Evolutionary conservation across 2,113 vertebrate species (phyloP).

Genomic region (Oryzias woworae): DNA sequence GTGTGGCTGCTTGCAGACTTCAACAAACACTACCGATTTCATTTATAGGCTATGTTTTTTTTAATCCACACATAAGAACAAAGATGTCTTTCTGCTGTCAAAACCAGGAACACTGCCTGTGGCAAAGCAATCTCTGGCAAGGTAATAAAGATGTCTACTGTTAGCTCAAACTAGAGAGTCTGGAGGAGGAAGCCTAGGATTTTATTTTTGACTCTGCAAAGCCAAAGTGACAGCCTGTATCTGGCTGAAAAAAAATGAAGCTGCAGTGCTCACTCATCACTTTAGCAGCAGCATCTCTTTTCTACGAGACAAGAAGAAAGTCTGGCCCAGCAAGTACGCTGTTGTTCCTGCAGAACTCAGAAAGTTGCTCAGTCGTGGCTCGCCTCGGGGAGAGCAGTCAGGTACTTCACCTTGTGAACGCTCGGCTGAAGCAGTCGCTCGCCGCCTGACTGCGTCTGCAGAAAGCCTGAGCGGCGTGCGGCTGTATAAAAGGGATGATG

Average conservation of each 20-base stretch:
- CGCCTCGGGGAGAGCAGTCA: slow-evolving; percentile 25
- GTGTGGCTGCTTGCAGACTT: neutral
- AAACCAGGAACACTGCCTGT: slow-evolving; percentile 32
- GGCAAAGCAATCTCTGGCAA: slow-evolving; percentile 34
- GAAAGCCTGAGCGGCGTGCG: slow-evolving; percentile 23
- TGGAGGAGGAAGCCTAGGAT: slow-evolving; percentile 43
- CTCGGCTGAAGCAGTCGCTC: slow-evolving; percentile 33
- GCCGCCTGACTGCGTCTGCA: slow-evolving; percentile 30
- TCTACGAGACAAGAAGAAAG: slow-evolving; percentile 34
- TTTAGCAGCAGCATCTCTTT: slow-evolving; percentile 43
- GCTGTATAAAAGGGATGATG: slow-evolving; percentile 41
- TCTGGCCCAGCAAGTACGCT: slow-evolving; percentile 18
- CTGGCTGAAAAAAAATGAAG: slow-evolving; percentile 74
- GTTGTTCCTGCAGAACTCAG: slow-evolving; percentile 40
- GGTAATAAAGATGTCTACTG: slow-evolving; percentile 69
- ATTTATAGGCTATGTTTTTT: slow-evolving; percentile 8
- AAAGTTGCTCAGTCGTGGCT: slow-evolving; percentile 45
- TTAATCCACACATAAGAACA: slow-evolving; percentile 24
- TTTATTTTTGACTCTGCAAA: slow-evolving; percentile 73
- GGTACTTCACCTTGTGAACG: slow-evolving; percentile 49
- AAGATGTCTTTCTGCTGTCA: slow-evolving; percentile 43
- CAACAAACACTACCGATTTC: neutral
- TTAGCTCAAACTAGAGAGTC: slow-evolving; percentile 50
- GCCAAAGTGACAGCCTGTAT: slow-evolving; percentile 74
- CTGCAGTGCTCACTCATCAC: slow-evolving; percentile 56